phyloP scores from a whole-genome alignment of 2,797 vertebrate species.

The Anas capensis region DNA sequence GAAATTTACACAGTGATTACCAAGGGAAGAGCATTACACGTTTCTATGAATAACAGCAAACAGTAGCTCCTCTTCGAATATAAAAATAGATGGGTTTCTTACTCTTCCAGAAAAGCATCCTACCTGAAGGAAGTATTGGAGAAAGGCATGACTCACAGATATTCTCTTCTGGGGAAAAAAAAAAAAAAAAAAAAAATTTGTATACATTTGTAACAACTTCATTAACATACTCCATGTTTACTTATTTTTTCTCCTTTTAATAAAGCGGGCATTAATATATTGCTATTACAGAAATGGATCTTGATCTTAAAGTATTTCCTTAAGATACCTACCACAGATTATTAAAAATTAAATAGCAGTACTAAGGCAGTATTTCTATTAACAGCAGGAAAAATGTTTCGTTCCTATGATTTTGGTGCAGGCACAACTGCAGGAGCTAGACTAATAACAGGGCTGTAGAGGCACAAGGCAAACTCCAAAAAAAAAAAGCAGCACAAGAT shows the following conservation, averaged over 20 bases:
- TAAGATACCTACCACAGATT: not conserved
- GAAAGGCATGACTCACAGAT: constrained; percentile 95
- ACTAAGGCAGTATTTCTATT: not conserved
- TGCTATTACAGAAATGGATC: not conserved
- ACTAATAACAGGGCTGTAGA: not conserved
- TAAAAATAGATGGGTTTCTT: not conserved
- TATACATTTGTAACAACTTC: not conserved
- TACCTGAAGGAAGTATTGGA: constrained; percentile 93
- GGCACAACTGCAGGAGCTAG: not conserved
- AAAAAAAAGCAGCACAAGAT: not conserved
- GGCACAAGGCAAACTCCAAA: not conserved
- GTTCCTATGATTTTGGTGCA: not conserved
- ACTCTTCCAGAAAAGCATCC: not conserved
- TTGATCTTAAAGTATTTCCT: not conserved
- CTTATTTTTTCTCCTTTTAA: not conserved
- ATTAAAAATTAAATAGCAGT: not conserved
- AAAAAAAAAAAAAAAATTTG: constrained; percentile 3
- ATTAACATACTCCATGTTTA: not conserved
- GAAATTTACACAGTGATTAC: not conserved
- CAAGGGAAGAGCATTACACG: not conserved
- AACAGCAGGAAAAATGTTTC: not conserved
- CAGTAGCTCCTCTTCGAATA: not conserved
- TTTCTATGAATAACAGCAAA: not conserved
- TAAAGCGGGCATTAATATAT: not conserved
- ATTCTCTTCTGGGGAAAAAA: constrained; percentile 89